phyloP scores from a whole-genome alignment of 2,888 invertebrate species.

The Apoda limacodes region DNA sequence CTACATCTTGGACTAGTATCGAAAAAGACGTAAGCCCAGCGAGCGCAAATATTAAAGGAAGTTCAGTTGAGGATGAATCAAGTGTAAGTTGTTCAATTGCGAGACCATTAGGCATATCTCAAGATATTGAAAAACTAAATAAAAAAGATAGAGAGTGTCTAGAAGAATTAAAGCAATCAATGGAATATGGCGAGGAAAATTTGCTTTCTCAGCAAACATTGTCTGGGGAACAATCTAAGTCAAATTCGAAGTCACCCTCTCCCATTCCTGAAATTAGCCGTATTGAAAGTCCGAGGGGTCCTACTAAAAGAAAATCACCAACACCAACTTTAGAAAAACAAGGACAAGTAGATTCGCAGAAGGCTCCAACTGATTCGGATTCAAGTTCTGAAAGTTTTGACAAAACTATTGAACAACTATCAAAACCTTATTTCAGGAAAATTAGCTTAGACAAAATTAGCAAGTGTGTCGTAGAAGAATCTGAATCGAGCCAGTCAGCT shows the following conservation, averaged over 20 bases:
- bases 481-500: conserved; percentile 71
- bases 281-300: conserved; percentile 56
- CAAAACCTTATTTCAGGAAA: conserved; percentile 60
- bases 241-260: conserved; percentile 55
- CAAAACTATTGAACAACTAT: conserved; percentile 57
- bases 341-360: conserved; percentile 64
- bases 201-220: conserved; percentile 50
- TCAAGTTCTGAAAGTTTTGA: conserved; percentile 68
- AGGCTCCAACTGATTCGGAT: conserved; percentile 71
- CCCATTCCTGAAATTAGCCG: conserved; percentile 49
- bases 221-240: conserved; percentile 60
- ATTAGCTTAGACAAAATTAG: conserved; percentile 51
- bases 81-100: conserved; percentile 85
- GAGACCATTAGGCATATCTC: conserved; percentile 81
- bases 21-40: conserved; percentile 77
- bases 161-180: conserved; percentile 69
- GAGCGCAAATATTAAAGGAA: conserved; percentile 72
- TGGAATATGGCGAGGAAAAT: conserved; percentile 67
- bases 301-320: conserved; percentile 59
- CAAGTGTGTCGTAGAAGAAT: conserved; percentile 63
- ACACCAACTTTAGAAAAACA: conserved; percentile 75
- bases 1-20: conserved; percentile 84
- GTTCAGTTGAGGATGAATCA: conserved; percentile 77
- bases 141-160: conserved; percentile 73
- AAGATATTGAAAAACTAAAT: conserved; percentile 75